Percentiles rank a stretch among this genome's conserved stretches.
phyloP scores from a whole-genome alignment of 2,113 vertebrate species.

The Microtus ochrogaster region DNA sequence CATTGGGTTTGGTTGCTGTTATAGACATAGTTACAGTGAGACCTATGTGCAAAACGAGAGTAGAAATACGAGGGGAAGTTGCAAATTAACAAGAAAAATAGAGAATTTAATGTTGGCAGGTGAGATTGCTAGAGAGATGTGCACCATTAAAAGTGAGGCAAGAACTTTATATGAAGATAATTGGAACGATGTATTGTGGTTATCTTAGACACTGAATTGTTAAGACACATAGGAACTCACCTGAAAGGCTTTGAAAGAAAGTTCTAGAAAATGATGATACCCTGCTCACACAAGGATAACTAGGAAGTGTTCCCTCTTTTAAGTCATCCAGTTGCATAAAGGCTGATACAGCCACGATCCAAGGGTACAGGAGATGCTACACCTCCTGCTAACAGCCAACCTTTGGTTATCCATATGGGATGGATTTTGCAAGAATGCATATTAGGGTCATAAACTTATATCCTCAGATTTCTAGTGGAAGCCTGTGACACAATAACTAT shows the following conservation, averaged over 20 bases:
- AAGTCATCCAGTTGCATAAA: not conserved
- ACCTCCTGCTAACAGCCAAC: not conserved
- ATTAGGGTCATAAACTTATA: not conserved
- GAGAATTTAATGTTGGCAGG: not conserved
- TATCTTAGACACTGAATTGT: not conserved
- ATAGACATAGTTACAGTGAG: not conserved
- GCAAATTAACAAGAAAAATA: not conserved
- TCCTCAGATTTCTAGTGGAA: not conserved
- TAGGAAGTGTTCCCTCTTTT: not conserved
- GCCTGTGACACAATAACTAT: not conserved
- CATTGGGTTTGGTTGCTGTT: not conserved
- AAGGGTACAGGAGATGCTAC: not conserved
- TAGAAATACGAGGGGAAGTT: not conserved
- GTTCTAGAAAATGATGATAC: not conserved
- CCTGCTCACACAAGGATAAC: not conserved
- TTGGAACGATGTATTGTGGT: no score
- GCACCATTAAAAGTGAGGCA: not conserved
- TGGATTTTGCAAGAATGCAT: not conserved
- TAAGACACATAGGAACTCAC: not conserved
- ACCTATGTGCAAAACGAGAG: not conserved
- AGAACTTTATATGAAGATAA: not conserved
- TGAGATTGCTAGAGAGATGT: not conserved
- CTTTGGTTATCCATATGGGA: not conserved
- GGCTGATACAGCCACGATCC: no score
- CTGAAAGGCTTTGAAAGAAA: not conserved